Evolutionary conservation across 2,888 invertebrate genomes (phyloP).

Genomic region (Drosophila kuntzei): DNA sequence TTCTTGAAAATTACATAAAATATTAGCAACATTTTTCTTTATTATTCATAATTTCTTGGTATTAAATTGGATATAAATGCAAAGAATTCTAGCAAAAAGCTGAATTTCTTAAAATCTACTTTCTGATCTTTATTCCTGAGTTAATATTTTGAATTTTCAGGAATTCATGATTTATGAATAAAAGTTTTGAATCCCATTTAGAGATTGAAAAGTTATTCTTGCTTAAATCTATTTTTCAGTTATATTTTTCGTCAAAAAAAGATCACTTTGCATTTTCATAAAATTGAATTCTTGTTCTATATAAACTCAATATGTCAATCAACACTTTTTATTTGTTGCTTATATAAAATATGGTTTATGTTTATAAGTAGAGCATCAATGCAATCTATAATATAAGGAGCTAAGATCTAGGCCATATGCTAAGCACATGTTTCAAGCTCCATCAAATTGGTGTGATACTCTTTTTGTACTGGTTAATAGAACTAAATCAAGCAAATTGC

Average conservation of each 20-base stretch:
- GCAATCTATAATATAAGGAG: background rate
- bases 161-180: no score
- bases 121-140: no score
- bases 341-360: background rate
- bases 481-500: slow-evolving; percentile 73
- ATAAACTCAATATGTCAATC: slow-evolving; percentile 1
- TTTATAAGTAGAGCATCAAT: background rate
- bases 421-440: slow-evolving; percentile 19
- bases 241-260: no score
- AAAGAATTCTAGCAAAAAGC: background rate
- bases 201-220: no score
- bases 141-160: no score
- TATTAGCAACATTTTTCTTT: background rate
- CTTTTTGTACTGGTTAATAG: slow-evolving; percentile 17
- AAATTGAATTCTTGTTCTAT: background rate
- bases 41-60: background rate
- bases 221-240: no score
- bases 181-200: no score
- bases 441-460: slow-evolving; percentile 2
- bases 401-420: slow-evolving; percentile 14
- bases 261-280: no score
- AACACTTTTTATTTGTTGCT: background rate
- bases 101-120: no score
- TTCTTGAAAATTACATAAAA: background rate
- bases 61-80: background rate